Conservation (phyloP, 2,113 vertebrate genomes). For the Cariama cristata region DNA sequence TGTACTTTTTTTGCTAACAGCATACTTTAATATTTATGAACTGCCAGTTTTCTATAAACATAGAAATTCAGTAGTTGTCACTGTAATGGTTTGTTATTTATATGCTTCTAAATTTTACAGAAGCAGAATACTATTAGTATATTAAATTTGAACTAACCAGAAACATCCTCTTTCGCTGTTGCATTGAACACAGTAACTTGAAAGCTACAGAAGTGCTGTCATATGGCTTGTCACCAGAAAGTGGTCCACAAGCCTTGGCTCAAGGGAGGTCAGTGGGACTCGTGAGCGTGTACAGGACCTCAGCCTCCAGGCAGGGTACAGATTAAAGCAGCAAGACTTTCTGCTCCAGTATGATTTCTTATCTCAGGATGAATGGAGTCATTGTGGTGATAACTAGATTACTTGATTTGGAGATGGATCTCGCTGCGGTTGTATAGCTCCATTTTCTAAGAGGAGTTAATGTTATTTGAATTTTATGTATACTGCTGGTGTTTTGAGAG, state of each 20-base stretch:
- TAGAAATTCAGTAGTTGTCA: constrained; percentile 1
- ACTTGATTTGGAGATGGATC: not conserved
- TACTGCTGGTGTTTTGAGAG: not conserved
- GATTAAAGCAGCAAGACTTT: not conserved
- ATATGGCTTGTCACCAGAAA: not conserved
- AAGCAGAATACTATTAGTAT: not conserved
- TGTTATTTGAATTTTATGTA: not conserved
- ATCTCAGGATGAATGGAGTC: not conserved
- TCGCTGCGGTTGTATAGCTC: not conserved
- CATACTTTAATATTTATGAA: constrained; percentile 55
- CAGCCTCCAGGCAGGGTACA: not conserved
- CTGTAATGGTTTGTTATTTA: constrained; percentile 45
- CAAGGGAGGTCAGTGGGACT: not conserved
- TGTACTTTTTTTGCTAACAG: constrained; percentile 44
- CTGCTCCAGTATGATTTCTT: not conserved
- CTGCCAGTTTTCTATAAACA: constrained; percentile 28
- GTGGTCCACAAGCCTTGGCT: not conserved
- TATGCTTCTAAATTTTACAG: constrained; percentile 22
- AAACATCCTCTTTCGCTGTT: not conserved
- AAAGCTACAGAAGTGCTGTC: not conserved
- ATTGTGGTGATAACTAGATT: not conserved
- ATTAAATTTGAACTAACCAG: constrained; percentile 11
- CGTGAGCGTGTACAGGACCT: not conserved
- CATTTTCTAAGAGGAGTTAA: not conserved
- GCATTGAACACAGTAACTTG: not conserved